Conservation (phyloP, 2,113 vertebrate species). For the Potamarius usumacintae region DNA sequence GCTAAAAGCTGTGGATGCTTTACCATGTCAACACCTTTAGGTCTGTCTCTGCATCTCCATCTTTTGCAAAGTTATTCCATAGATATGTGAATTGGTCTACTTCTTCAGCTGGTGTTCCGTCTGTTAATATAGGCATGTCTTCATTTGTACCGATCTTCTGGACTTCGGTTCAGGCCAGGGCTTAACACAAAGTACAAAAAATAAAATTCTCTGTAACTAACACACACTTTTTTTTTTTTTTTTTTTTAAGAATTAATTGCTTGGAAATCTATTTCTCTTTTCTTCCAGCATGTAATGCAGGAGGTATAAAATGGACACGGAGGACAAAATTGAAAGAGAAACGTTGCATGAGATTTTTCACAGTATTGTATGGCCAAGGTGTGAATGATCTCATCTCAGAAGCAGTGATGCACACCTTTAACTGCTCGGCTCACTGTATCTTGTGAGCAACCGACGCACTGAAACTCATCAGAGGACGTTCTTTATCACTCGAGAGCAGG, state of each 20-base stretch:
- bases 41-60: too few species aligned
- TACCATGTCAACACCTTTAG: too few species aligned
- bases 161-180: not conserved
- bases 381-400: not conserved
- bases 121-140: too few species aligned
- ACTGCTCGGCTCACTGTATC: not conserved
- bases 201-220: not conserved
- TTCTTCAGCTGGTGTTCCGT: too few species aligned
- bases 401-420: not conserved
- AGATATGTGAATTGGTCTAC: too few species aligned
- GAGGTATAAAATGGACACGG: not conserved
- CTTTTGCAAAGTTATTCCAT: too few species aligned
- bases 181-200: not conserved
- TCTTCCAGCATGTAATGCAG: not conserved
- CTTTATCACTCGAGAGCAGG: not conserved
- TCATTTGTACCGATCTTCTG: too few species aligned
- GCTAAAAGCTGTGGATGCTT: too few species aligned
- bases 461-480: not conserved
- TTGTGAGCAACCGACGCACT: not conserved
- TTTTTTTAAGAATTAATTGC: not conserved
- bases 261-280: not conserved
- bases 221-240: not conserved
- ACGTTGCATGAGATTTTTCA: not conserved
- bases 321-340: not conserved
- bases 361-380: not conserved